Evolutionary conservation across 1,140 invertebrate species (phyloP).

Genomic region (Drosophila bocki): DNA sequence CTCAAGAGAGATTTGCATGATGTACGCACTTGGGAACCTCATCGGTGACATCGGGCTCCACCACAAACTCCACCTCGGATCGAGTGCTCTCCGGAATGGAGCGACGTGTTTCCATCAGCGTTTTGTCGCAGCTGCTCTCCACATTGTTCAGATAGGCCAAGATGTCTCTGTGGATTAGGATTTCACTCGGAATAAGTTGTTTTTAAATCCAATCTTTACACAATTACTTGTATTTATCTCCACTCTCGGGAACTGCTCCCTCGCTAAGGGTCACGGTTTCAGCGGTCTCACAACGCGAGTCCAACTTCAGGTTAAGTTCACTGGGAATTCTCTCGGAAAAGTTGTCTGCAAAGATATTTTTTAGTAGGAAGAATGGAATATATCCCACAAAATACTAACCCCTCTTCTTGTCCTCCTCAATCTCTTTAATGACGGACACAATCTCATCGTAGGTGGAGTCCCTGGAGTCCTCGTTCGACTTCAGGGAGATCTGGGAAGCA

Average conservation of each 20-base stretch:
- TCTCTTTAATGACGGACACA: slow-evolving; percentile 84
- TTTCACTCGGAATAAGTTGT: not conserved
- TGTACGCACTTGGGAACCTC: slow-evolving; percentile 82
- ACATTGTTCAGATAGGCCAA: slow-evolving; percentile 82
- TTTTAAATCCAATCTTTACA: too few species aligned
- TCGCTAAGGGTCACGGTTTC: slow-evolving; percentile 55
- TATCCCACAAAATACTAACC: slow-evolving; percentile 30
- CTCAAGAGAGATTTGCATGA: not conserved
- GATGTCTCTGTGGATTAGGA: slow-evolving; percentile 64
- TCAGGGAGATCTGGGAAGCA: slow-evolving; percentile 63
- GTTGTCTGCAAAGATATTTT: slow-evolving; percentile 53
- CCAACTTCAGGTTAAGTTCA: slow-evolving; percentile 70
- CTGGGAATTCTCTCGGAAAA: slow-evolving; percentile 68
- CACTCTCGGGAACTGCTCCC: slow-evolving; percentile 52
- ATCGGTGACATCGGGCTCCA: slow-evolving; percentile 81
- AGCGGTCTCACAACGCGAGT: slow-evolving; percentile 59
- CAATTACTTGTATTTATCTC: slow-evolving; percentile 82
- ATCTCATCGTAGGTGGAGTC: slow-evolving; percentile 84
- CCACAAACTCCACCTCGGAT: slow-evolving; percentile 80
- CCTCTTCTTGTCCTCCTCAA: slow-evolving; percentile 82
- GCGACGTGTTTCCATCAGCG: slow-evolving; percentile 76
- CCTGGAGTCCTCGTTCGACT: slow-evolving; percentile 75
- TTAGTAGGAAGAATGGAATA: not conserved
- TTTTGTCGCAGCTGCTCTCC: slow-evolving; percentile 82
- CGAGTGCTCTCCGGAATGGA: slow-evolving; percentile 78